phyloP scores from a whole-genome alignment of 37 sponge, comb jelly and placozoan genomes.

The Agelas oroides region DNA sequence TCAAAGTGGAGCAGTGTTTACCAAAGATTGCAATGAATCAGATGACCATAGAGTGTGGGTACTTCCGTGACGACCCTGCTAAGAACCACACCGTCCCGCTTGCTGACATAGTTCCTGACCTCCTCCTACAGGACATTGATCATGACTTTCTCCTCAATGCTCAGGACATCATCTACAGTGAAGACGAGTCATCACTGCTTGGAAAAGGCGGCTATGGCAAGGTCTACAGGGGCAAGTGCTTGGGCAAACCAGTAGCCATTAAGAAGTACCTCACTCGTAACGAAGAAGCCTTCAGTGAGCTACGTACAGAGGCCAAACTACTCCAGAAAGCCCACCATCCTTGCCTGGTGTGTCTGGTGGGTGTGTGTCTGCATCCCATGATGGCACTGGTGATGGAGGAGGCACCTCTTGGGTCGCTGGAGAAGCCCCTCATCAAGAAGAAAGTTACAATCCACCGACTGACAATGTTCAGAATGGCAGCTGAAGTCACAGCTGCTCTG shows the following conservation, averaged over 20 bases:
- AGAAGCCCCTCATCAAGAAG: conserved; percentile 49
- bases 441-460: conserved; percentile 62
- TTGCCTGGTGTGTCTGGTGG: conserved; percentile 82
- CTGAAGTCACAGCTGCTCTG: conserved; percentile 82
- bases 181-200: conserved; percentile 48
- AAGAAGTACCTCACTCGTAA: conserved; percentile 64
- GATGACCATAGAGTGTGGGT: conserved; percentile 33
- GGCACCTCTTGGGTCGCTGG: conserved; percentile 82
- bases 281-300: conserved; percentile 54
- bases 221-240: conserved; percentile 72
- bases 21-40: background rate
- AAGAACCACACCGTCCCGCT: conserved; percentile 47
- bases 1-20: conserved; percentile 24
- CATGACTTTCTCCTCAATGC: conserved; percentile 56
- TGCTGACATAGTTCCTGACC: conserved; percentile 81
- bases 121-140: conserved; percentile 72
- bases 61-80: background rate
- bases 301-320: conserved; percentile 70
- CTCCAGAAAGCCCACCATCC: conserved; percentile 76
- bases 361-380: conserved; percentile 69
- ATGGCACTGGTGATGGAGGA: conserved; percentile 84
- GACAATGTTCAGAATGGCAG: conserved; percentile 70
- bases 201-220: conserved; percentile 76
- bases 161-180: conserved; percentile 50
- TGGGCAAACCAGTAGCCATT: conserved; percentile 71